Evolutionary conservation across 2,888 invertebrate genomes (phyloP).

Genomic region (Anoplius nigerrimus): DNA sequence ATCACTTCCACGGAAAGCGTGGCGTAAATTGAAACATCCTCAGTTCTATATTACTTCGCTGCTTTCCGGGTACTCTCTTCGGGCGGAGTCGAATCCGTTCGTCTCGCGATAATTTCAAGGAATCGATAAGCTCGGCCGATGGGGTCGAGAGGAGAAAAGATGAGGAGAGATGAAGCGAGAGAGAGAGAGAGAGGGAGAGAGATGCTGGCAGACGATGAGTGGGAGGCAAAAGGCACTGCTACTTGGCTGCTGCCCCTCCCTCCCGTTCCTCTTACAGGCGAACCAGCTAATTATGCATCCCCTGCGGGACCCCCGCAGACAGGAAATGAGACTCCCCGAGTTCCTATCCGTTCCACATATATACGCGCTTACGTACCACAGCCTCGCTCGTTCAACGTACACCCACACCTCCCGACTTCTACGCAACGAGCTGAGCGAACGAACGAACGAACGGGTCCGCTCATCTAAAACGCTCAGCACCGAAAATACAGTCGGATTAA

Average conservation of each 20-base stretch:
- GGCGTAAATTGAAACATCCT: too few relatives aligned
- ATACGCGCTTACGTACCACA: conserved; percentile 17
- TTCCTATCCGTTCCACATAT: conserved; percentile 54
- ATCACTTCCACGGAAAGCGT: too few relatives aligned
- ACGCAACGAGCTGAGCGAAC: conserved; percentile 6
- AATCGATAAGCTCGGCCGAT: conserved; percentile 34
- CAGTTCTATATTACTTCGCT: too few relatives aligned
- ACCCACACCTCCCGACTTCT: conserved; percentile 24
- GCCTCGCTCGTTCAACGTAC: conserved; percentile 7
- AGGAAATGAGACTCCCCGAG: conserved; percentile 73
- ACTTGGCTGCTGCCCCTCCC: conserved; percentile 19
- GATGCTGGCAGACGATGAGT: conserved; percentile 42
- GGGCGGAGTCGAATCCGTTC: conserved; percentile 1
- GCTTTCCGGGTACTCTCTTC: background rate
- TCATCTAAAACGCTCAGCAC: conserved; percentile 43
- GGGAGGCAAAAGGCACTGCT: conserved; percentile 29
- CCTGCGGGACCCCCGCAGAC: conserved; percentile 71
- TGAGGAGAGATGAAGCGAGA: conserved; percentile 14
- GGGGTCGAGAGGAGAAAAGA: background rate
- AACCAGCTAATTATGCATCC: conserved; percentile 72
- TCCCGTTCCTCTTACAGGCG: conserved; percentile 55
- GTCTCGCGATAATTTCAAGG: conserved; percentile 38
- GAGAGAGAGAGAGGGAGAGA: conserved; percentile 42
- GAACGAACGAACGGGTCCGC: background rate
- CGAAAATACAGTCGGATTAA: conserved; percentile 68